phyloP scores from a whole-genome alignment of 2,113 vertebrate species.

The Hypocryptadius cinnamomeus region DNA sequence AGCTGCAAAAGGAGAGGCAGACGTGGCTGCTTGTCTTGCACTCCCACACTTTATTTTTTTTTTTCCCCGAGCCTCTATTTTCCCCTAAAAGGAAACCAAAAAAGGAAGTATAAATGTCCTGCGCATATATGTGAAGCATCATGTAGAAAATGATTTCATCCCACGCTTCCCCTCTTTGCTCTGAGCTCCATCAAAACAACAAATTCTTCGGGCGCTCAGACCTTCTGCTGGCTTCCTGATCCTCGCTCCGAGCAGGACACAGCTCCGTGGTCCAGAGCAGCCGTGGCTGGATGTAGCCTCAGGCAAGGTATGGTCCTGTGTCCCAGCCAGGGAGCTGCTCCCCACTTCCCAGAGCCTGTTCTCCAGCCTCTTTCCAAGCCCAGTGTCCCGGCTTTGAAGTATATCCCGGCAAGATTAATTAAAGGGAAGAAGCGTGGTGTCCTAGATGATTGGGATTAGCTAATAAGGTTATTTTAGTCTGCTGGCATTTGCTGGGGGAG shows the following conservation, averaged over 20 bases:
- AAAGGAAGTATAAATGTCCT: background rate
- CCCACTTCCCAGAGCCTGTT: background rate
- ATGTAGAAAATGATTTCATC: background rate
- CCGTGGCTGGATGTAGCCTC: background rate
- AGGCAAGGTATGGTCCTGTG: background rate
- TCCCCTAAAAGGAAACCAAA: slow-evolving; percentile 27
- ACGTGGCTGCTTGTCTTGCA: background rate
- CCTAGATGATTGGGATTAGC: background rate
- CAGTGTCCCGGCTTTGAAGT: background rate
- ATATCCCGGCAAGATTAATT: background rate
- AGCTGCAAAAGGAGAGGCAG: background rate
- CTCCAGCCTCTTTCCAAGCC: background rate
- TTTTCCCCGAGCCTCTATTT: background rate
- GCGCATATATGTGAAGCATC: background rate
- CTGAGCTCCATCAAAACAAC: background rate
- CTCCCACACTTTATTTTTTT: background rate
- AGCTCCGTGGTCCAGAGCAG: background rate
- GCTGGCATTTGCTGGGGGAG: background rate
- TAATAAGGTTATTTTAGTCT: background rate
- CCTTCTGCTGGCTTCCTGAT: background rate
- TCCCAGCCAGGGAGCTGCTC: background rate
- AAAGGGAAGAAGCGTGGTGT: background rate
- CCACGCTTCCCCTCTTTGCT: slow-evolving; percentile 21
- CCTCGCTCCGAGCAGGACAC: background rate
- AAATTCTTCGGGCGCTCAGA: background rate